Evolutionary conservation across 1,140 invertebrate genomes (phyloP).

Genomic region (Bombus vancouverensis): DNA sequence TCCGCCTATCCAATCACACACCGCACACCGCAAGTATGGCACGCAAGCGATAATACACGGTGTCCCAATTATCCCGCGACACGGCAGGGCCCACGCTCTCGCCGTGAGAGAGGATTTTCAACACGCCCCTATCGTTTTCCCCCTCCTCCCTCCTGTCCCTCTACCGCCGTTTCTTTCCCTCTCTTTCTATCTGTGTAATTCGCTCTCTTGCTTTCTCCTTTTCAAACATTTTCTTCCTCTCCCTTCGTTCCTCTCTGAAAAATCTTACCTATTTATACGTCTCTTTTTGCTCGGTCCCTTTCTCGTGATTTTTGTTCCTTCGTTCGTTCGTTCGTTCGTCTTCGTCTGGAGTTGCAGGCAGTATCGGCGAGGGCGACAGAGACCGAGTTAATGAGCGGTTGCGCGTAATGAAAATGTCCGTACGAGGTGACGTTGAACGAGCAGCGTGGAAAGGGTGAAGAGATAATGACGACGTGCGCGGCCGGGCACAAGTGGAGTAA

Average conservation of each 20-base stretch:
- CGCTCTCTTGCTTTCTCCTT: not conserved
- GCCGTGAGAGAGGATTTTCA: slow-evolving; percentile 77
- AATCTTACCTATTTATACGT: not conserved
- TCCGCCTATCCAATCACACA: slow-evolving; percentile 83
- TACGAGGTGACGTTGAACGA: slow-evolving; percentile 22
- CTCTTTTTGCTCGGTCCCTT: not conserved
- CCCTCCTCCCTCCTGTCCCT: not conserved
- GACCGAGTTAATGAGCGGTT: slow-evolving; percentile 25
- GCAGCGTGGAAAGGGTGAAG: slow-evolving; percentile 20
- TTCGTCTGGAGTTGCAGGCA: not conserved
- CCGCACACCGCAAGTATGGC: slow-evolving; percentile 74
- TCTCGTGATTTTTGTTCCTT: not conserved
- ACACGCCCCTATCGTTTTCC: slow-evolving; percentile 66
- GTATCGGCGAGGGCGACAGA: slow-evolving; percentile 2
- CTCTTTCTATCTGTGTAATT: not conserved
- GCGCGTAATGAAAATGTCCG: slow-evolving; percentile 30
- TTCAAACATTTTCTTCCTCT: not conserved
- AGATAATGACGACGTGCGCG: slow-evolving; percentile 24
- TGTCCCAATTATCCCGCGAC: slow-evolving; percentile 79
- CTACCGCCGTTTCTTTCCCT: not conserved
- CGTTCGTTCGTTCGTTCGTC: no score
- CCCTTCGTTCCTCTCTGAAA: no score
- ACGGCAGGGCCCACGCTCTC: slow-evolving; percentile 69
- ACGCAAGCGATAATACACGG: slow-evolving; percentile 77
- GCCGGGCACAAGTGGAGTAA: slow-evolving; percentile 23